Conservation (phyloP, 2,888 invertebrate species). For the Diloba caeruleocephala region DNA sequence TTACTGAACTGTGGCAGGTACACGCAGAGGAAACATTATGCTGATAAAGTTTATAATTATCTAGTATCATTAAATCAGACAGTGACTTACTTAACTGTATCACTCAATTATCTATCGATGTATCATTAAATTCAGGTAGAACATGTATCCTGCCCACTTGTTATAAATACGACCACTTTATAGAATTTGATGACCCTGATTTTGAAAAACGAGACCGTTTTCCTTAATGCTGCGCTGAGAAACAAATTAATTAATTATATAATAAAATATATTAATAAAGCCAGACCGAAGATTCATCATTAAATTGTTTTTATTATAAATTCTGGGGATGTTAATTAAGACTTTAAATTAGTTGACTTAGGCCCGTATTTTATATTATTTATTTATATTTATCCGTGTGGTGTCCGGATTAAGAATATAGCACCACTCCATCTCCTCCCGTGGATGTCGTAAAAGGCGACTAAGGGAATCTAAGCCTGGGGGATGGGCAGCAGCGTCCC, state of each 20-base stretch:
- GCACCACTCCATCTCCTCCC: too few species aligned
- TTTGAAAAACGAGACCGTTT: conserved; percentile 8
- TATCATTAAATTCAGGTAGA: conserved; percentile 5
- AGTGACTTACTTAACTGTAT: neutral
- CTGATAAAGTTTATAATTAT: too few species aligned
- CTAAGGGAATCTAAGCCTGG: too few species aligned
- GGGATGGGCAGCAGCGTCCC: too few species aligned
- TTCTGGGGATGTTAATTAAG: conserved; percentile 17
- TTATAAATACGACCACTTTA: neutral
- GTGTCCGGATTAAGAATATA: too few species aligned
- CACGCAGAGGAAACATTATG: too few species aligned
- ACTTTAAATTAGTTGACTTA: conserved; percentile 18
- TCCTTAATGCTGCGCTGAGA: neutral
- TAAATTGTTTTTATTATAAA: neutral
- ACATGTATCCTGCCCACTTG: neutral
- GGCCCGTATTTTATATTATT: too few species aligned
- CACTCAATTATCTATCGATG: neutral
- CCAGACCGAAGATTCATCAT: conserved; percentile 8
- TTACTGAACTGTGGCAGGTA: neutral
- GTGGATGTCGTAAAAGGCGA: too few species aligned
- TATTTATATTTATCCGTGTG: too few species aligned
- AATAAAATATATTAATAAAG: conserved; percentile 5
- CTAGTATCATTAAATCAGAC: neutral
- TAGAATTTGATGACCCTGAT: neutral
- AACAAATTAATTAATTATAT: conserved; percentile 16